These are phyloP conservation scores for Nothocercus nigrocapillus DNA, from an alignment of 2,113 vertebrate species.

Conservation along the genomic window DNA sequence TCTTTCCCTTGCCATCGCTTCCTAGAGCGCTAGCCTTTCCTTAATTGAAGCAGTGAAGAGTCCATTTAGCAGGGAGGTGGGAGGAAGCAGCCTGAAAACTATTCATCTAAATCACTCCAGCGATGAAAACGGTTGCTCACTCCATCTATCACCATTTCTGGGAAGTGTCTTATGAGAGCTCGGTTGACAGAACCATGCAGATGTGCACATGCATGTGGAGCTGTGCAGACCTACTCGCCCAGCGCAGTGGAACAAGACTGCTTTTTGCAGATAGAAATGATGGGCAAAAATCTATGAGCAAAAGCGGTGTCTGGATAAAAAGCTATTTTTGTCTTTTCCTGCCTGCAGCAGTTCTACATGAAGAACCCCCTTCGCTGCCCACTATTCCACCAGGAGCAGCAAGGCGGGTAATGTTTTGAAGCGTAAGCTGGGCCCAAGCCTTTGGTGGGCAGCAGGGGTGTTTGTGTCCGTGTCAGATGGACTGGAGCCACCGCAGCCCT, in stretches of 20 bases:
- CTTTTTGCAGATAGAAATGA: neutral
- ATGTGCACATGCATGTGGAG: neutral
- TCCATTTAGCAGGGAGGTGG: slow-evolving; percentile 57
- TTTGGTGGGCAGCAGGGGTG: neutral
- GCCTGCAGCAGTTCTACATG: neutral
- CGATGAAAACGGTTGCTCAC: slow-evolving; percentile 29
- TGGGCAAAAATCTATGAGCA: neutral
- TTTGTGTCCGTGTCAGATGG: neutral
- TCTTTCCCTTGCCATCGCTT: neutral
- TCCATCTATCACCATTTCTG: slow-evolving; percentile 56
- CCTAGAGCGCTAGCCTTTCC: neutral
- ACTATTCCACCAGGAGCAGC: neutral
- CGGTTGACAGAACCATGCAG: neutral
- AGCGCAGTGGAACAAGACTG: neutral
- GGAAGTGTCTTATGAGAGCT: neutral
- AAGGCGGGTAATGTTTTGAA: neutral
- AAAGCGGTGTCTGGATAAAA: neutral
- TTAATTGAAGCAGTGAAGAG: slow-evolving; percentile 52
- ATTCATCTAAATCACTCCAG: slow-evolving; percentile 52
- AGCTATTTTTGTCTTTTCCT: neutral
- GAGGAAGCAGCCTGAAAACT: slow-evolving; percentile 45
- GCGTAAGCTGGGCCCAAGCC: neutral
- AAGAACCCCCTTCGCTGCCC: fast-evolving
- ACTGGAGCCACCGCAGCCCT: neutral
- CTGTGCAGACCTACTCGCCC: neutral